Evolutionary conservation across 2,888 invertebrate genomes (phyloP), one percentile per base, ranked within the genome.

Genomic region (Cataglyphis cursor): DNA sequence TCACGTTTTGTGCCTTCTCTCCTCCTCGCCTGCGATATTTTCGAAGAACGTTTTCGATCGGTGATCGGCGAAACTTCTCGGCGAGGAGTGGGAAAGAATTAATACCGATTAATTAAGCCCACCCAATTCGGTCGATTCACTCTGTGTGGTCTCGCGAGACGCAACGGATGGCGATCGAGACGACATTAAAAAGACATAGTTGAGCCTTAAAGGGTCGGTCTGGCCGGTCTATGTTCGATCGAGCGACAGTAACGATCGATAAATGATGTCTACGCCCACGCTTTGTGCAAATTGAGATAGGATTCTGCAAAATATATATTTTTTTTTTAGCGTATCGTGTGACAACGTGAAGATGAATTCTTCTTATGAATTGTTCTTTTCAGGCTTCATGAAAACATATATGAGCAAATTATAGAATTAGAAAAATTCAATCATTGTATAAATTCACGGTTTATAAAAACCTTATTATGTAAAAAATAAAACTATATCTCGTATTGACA

Each of bases 41-140:
- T 12, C 61, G 35, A 54, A 4, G 44, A 76, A 35, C n/a, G 51
- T 61, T 28, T 78, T 72, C 64, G 86, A 89, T 90, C 87, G 59
- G 10, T 78, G 87, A 85, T 84, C 75, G 64, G 9, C 10, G 48
- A 64, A 81, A 59, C 35, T 82, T 74, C 64, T 64, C 74, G 75
- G 41, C 59, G 28, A 72, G 61, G 75, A 86, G 84, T 86, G 62
- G 85, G 78, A 88, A 86, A 90, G 88, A 88, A 91, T 91, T 86
- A 91, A 89, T 85, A 81, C 85, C 87, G 91, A 87, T 88, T 89
- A 91, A 91, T 91, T 91, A 90, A 91, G 84, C 54, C 85, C 83
- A 84, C 80, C 83, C 54, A 86, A 87, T 87, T 88, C 81, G 85
- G 85, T 70, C 48, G 73, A 28, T 54, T 86, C 87, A 72, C 65